A percentile compares a stretch with the other conserved stretches of the same genome.
phyloP scores from a whole-genome alignment of 2,113 vertebrate species.

The Puma concolor region DNA sequence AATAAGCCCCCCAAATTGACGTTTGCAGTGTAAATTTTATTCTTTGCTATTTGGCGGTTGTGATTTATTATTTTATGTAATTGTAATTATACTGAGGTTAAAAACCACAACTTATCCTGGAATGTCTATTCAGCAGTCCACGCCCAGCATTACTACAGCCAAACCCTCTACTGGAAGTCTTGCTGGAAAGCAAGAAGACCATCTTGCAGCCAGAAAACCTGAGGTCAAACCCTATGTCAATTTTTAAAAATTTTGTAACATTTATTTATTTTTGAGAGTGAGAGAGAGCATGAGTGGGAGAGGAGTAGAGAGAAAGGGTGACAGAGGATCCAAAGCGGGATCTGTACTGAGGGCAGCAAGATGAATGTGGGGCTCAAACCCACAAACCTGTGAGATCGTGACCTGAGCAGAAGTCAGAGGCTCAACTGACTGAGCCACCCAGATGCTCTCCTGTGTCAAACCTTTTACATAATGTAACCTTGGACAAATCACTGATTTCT shows the following conservation, averaged over 20 bases:
- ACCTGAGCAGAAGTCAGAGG: no score
- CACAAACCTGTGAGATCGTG: no score
- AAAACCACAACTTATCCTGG: neutral
- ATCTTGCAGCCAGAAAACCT: neutral
- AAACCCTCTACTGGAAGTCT: neutral
- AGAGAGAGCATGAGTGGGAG: no score
- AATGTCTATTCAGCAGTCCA: neutral
- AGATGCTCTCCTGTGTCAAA: neutral
- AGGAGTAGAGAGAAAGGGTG: no score
- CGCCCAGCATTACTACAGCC: neutral
- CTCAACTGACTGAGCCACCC: no score
- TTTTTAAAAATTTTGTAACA: no score
- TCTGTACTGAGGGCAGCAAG: no score
- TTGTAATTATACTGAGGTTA: neutral
- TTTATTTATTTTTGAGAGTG: no score
- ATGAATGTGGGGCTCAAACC: no score
- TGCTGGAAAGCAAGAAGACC: neutral
- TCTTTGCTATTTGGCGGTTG: neutral
- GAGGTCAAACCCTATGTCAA: neutral
- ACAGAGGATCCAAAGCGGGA: no score
- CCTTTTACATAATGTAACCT: neutral
- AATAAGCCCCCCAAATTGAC: neutral
- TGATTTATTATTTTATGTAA: neutral
- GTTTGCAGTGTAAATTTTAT: neutral
- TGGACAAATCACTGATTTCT: neutral